These are phyloP conservation scores for Tachypleus tridentatus DNA, from an alignment of 1,140 invertebrate species.

Conservation along the genomic window DNA sequence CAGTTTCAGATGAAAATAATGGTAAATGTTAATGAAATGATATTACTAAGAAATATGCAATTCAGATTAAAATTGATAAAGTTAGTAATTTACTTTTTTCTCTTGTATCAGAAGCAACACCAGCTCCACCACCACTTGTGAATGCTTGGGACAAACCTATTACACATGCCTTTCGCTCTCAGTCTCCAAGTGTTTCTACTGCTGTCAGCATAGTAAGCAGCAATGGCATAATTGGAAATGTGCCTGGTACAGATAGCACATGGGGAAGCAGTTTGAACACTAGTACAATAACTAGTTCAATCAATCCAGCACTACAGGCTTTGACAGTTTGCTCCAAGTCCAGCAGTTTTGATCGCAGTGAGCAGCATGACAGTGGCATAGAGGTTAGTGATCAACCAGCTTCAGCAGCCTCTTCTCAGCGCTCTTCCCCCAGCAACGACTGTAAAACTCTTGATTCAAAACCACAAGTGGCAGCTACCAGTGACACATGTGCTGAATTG, in stretches of 20 bases:
- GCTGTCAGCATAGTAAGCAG: no score
- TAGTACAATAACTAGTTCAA: constrained; percentile 2
- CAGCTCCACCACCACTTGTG: constrained; percentile 50
- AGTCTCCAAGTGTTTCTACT: constrained; percentile 9
- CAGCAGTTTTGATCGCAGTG: constrained; percentile 29
- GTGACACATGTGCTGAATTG: constrained; percentile 8
- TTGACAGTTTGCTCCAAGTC: constrained; percentile 25
- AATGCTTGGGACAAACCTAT: constrained; percentile 59
- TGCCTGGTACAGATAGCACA: constrained; percentile 6
- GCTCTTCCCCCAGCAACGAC: constrained; percentile 38
- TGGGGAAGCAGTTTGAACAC: constrained; percentile 7
- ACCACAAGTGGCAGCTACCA: constrained; percentile 27
- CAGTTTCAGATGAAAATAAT: no score
- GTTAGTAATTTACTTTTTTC: no score
- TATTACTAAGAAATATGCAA: no score
- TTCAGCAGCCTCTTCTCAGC: constrained; percentile 37
- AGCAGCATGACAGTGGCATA: constrained; percentile 41
- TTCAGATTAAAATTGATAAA: no score
- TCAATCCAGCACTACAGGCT: constrained; percentile 10
- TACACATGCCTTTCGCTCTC: constrained; percentile 15
- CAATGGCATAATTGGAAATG: background rate
- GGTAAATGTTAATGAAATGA: no score
- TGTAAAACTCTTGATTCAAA: constrained; percentile 54
- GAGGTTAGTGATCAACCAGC: constrained; percentile 40
- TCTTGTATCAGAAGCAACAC: constrained; percentile 10